Evolutionary conservation across 2,797 vertebrate genomes (phyloP), one percentile per base, ranked within the genome.

Genomic region (Rhinichthys osculus): DNA sequence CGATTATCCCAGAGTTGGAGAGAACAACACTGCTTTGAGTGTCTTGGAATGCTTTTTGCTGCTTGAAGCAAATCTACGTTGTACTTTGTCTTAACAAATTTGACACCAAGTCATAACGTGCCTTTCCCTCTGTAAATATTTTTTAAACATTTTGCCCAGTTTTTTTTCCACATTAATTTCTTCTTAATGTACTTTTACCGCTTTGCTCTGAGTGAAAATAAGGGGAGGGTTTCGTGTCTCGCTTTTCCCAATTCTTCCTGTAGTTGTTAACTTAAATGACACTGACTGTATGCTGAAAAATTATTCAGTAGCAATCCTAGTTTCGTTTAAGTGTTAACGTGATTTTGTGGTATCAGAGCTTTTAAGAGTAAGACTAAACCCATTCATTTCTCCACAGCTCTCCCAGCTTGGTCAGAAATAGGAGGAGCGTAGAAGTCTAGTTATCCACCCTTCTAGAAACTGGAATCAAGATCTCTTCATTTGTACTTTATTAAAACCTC

Each of bases 331-430:
- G 35, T 52, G 30, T 78, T 84, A 69, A 57, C 78, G 73, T 69
- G 35, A 70, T 78, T 70, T 67, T 62, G 14, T 69, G 38, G 59
- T 54, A 33, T 44, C 19, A 9, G 27, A 35, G 17, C 71, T 27
- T 42, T 42, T 85, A 27, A 74, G 9, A 14, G 80, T 88, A 83
- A 74, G 9, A 14, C 81, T 88, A 83, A 47, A 54, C 33, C n/a
- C 9, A 87, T 86, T 91, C 57, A 90, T 81, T 90, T 93, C 73
- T 81, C 85, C 93, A 89, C 93, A 99, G 98, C 96, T 99, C 78
- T 97, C 98, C 82, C 96, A 96, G 11, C 97, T 99, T 85, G 98
- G 98, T 88, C 97, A 98, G 84, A 99, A 98, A 92, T 98, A 95
- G 92, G 92, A 38, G n/a, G 82, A 82, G 73, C 50, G 0, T 62